Evolutionary conservation across 2,888 invertebrate genomes (phyloP).

Genomic region (Heliconius sara): DNA sequence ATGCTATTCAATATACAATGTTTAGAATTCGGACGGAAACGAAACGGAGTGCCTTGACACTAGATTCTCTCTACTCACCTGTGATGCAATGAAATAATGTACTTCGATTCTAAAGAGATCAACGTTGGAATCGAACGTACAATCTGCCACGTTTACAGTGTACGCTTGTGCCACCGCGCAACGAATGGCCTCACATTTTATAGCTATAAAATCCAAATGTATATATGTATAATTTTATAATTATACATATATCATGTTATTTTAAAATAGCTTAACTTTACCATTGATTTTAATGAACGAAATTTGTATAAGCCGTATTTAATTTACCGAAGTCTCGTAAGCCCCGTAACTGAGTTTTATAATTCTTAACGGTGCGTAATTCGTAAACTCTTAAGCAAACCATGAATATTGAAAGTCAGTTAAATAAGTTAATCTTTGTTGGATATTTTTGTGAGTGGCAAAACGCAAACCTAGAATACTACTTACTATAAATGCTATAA

Average conservation of each 20-base stretch:
- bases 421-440: constrained; percentile 45
- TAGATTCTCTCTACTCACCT: too few relatives aligned
- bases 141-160: too few relatives aligned
- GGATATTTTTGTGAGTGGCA: neutral
- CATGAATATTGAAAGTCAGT: constrained; percentile 50
- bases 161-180: too few relatives aligned
- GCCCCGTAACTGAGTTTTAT: constrained; percentile 34
- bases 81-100: too few relatives aligned
- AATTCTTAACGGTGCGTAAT: constrained; percentile 46
- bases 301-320: constrained; percentile 32
- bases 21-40: neutral
- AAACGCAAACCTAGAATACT: neutral
- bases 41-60: neutral
- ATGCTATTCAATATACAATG: neutral
- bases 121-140: too few relatives aligned
- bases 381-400: constrained; percentile 60
- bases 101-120: too few relatives aligned
- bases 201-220: too few relatives aligned
- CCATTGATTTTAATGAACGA: neutral
- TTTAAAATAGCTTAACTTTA: neutral
- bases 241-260: neutral
- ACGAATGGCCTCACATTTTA: too few relatives aligned
- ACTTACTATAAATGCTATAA: too few relatives aligned
- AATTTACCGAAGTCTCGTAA: constrained; percentile 36
- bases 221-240: too few relatives aligned